Evolutionary conservation across 2,888 invertebrate species (phyloP).

Genomic region (Harpalus rufipes): DNA sequence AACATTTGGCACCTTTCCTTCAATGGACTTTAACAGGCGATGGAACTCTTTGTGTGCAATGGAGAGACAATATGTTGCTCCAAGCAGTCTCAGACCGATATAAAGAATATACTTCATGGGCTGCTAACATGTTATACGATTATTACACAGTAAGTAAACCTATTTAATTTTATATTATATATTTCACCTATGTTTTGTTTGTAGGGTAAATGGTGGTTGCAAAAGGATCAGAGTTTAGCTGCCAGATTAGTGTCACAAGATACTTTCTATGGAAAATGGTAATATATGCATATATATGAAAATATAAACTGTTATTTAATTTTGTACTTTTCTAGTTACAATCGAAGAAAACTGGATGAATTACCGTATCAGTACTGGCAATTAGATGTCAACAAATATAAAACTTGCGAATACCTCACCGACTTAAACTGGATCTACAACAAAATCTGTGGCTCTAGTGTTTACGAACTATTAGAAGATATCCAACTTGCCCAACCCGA

Average conservation of each 20-base stretch:
- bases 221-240: slow-evolving; percentile 80
- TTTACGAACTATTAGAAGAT: slow-evolving; percentile 88
- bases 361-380: slow-evolving; percentile 88
- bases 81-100: slow-evolving; percentile 83
- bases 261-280: slow-evolving; percentile 76
- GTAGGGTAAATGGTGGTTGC: slow-evolving; percentile 81
- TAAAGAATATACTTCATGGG: slow-evolving; percentile 78
- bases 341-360: slow-evolving; percentile 89
- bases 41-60: slow-evolving; percentile 81
- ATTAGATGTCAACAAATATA: slow-evolving; percentile 80
- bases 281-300: slow-evolving; percentile 68
- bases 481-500: slow-evolving; percentile 80
- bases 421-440: slow-evolving; percentile 89
- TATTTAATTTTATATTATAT: not conserved
- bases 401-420: slow-evolving; percentile 85
- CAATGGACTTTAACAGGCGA: slow-evolving; percentile 81
- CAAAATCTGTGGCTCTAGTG: slow-evolving; percentile 88
- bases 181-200: slow-evolving; percentile 66
- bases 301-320: not conserved
- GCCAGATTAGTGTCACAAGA: slow-evolving; percentile 82
- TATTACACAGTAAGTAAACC: slow-evolving; percentile 81
- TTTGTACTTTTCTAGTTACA: slow-evolving; percentile 80
- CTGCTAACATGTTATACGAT: slow-evolving; percentile 79
- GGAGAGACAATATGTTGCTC: slow-evolving; percentile 82
- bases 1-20: slow-evolving; percentile 83